Base-by-base conservation (phyloP, 2,888 invertebrate species). In the Tipula vernalis region DNA sequence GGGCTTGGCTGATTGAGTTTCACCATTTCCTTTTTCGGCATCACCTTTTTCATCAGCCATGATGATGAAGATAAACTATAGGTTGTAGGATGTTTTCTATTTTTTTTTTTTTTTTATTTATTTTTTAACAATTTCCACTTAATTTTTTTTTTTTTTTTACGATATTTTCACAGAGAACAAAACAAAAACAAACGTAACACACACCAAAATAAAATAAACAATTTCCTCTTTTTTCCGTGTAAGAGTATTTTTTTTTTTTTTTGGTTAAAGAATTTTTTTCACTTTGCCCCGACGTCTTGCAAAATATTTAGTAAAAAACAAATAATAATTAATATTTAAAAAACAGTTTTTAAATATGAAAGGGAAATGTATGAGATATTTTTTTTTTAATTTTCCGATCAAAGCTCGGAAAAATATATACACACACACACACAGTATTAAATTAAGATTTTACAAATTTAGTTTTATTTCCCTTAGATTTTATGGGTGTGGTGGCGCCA, bases 401-500 rank as follows among this genome's bases (percentile, higher is more conserved):
- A 71, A 71, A 71, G 71, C 71, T 71, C 71, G 71, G 71, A 71
- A 71, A 71, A 28, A 12, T 28, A 71, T 71, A 28, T 71, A 57
- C 51, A 28, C 0, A 44, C 10, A 44, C 6, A 6, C 6, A 6
- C 6, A 12, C 10, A 71, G 71, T 71, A 28, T 71, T 71, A 28
- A 28, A 71, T 71, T 71, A 28, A 71, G 71, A 71, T 28, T 71
- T 71, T 71, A 71, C 71, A 71, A 71, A 71, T 71, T 71, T 71
- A 71, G 71, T 71, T 71, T 71, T 71, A 13, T 71, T 71, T 71
- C 71, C 28, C 28, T 71, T 71, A 71, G 28, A 28, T 71, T 84
- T 84, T 84, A 39, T 84, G 84, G 84, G 84, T 84, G 84, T 84
- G 84, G 84, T 84, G 84, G 84, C 84, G 84, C 84, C 84, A 84